These are phyloP conservation scores for Diadophis punctatus DNA, from an alignment of 2,113 vertebrate species.

Conservation along the genomic window DNA sequence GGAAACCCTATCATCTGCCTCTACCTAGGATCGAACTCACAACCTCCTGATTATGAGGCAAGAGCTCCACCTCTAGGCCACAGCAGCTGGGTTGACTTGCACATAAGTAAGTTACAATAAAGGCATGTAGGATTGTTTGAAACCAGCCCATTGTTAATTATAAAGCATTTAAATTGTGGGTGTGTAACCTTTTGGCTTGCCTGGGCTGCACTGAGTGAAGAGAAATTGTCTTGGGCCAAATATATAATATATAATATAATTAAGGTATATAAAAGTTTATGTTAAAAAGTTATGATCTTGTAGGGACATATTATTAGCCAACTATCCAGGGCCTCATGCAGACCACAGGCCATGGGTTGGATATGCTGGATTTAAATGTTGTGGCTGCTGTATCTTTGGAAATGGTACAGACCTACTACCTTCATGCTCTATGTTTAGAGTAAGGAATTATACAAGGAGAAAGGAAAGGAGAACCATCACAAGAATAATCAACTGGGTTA, in stretches of 20 bases:
- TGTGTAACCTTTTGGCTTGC: background rate
- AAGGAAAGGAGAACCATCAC: background rate
- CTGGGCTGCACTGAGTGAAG: background rate
- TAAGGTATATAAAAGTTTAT: background rate
- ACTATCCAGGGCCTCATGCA: background rate
- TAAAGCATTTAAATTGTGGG: background rate
- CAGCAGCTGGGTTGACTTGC: too few relatives aligned
- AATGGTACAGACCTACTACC: background rate
- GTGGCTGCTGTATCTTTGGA: background rate
- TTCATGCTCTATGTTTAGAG: background rate
- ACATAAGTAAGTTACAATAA: background rate
- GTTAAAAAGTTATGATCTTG: background rate
- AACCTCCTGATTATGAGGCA: too few relatives aligned
- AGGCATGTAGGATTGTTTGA: background rate
- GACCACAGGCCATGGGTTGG: background rate
- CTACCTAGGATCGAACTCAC: too few relatives aligned
- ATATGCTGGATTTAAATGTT: background rate
- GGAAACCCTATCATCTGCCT: too few relatives aligned
- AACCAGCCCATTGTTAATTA: background rate
- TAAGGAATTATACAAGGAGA: background rate
- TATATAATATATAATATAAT: background rate
- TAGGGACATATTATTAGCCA: background rate
- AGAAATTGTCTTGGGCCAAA: background rate
- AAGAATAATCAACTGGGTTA: background rate
- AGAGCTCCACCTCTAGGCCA: too few relatives aligned